Base-by-base conservation (phyloP, 2,113 vertebrate species). In the Cyanoderma ruficeps region DNA sequence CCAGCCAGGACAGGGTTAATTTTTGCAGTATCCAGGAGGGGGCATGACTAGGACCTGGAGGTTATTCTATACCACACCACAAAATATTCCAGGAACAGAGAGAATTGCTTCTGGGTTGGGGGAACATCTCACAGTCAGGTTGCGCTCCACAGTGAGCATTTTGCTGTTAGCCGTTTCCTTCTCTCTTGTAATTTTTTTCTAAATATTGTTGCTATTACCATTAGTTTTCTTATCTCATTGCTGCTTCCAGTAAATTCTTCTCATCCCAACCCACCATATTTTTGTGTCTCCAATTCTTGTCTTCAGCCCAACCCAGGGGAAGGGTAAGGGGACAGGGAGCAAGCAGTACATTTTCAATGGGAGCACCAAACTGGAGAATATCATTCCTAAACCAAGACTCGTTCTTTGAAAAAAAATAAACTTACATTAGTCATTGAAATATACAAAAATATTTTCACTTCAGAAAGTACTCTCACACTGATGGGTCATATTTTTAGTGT, bases 101-200 rank as follows among this genome's bases (percentile, higher is more conserved):
- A 10, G 8, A 15, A 8, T n/a, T 25, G 1, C 13, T 53, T 87
- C 47, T 21, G 24, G 4, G 8, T 20, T 46, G 13, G 13, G 22
- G 23, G 5, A 78, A 23, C 24, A 6, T 24, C 12, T 44, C 0
- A 0, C 30, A 27, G 15, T 39, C 47, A 47, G 23, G 15, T 28
- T 14, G 3, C 0, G 1, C 17, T 33, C 23, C 30, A 12, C 21
- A 28, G 5, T 16, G n/a, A 78, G 28, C 10, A 60, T 87, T 77
- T 46, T 39, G 8, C 15, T 5, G 13, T 16, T 41, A 53, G 49
- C 21, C 2, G 2, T 19, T 39, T 70, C 5, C 8, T 33, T 53
- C 23, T 52, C 18, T 37, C n/a, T 20, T 11, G 15, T 69, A 39
- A 15, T 53, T 60, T 50, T 52, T 7, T 13, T 21, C 47, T 47